Conservation (phyloP, 2,797 vertebrate genomes). For the Sparus aurata region DNA sequence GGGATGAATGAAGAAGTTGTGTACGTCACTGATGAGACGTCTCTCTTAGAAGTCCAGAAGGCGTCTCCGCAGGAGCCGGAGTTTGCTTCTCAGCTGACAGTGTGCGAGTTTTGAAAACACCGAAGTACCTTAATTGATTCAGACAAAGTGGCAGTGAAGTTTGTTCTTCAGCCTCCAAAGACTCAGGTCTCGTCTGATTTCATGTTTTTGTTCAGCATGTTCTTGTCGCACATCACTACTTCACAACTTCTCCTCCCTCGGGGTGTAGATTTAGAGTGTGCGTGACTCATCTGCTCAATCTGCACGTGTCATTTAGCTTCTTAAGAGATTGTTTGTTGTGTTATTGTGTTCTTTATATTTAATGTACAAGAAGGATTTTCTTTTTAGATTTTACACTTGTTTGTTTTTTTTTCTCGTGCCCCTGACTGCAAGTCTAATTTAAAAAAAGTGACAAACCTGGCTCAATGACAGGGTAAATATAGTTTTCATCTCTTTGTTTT, state of each 20-base stretch:
- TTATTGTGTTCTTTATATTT: too few species aligned
- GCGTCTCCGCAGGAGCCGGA: not conserved
- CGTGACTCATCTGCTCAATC: too few species aligned
- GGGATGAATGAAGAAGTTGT: not conserved
- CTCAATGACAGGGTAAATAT: not conserved
- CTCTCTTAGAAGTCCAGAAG: not conserved
- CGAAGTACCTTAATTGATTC: not conserved
- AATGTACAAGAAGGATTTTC: too few species aligned
- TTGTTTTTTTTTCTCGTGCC: too few species aligned
- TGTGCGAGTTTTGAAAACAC: not conserved
- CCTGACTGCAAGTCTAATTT: conserved; percentile 10
- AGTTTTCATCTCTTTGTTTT: conserved; percentile 17
- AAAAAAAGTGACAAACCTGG: conserved; percentile 15
- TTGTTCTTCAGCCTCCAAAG: conserved; percentile 1
- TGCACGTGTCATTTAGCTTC: too few species aligned
- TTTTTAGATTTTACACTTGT: too few species aligned
- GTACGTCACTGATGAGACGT: not conserved
- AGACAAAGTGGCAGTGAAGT: not conserved
- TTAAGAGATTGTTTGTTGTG: too few species aligned
- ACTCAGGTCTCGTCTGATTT: conserved; percentile 21
- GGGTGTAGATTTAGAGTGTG: too few species aligned
- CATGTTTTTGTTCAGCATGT: not conserved
- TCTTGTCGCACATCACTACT: conserved; percentile 6
- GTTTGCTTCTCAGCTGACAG: not conserved
- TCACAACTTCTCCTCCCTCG: not conserved